Conservation (phyloP, 2,888 invertebrate species). For the Stenodema calcarata region DNA sequence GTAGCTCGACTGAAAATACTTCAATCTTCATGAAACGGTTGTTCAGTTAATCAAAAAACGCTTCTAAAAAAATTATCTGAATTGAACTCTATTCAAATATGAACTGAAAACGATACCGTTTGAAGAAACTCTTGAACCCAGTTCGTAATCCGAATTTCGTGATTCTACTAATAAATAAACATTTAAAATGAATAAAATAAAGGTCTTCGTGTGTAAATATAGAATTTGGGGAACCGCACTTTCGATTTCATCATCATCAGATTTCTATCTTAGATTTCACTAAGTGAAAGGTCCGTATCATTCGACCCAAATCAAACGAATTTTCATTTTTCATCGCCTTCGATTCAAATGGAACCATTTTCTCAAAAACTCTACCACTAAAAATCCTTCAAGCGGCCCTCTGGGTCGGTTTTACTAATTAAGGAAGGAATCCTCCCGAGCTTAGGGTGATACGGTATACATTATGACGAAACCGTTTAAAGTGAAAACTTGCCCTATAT, state of each 20-base stretch:
- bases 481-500: constrained; percentile 32
- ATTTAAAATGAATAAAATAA: too few species aligned
- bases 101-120: too few species aligned
- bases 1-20: too few species aligned
- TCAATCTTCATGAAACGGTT: too few species aligned
- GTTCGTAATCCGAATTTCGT: too few species aligned
- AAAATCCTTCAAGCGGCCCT: background rate
- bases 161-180: too few species aligned
- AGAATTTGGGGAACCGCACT: background rate
- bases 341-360: background rate
- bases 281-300: background rate
- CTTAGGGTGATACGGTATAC: background rate
- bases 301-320: background rate
- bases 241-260: background rate
- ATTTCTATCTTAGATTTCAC: background rate
- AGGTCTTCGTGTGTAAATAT: too few species aligned
- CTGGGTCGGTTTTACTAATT: background rate
- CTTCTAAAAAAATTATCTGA: too few species aligned
- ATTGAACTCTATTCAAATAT: too few species aligned
- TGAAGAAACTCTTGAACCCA: too few species aligned
- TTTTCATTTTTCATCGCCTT: background rate
- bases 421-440: background rate
- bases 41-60: too few species aligned
- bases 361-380: background rate
- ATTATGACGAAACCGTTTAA: constrained; percentile 24